Evolutionary conservation across 2,888 invertebrate species (phyloP).

Genomic region (Eupeodes latifasciatus): DNA sequence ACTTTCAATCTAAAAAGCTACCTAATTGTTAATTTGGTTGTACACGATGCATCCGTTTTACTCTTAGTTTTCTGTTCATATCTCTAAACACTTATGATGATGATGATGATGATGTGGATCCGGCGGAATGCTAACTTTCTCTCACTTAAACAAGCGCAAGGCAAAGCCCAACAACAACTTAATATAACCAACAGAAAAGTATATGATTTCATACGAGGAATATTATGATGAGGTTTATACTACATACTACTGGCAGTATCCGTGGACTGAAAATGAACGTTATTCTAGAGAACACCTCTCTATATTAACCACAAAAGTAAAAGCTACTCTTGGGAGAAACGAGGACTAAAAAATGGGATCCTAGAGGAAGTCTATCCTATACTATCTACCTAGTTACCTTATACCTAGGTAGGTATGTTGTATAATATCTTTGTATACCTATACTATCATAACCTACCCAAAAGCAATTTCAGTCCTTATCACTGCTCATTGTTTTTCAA

Average conservation of each 20-base stretch:
- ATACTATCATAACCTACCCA: conserved; percentile 14
- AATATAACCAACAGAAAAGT: background rate
- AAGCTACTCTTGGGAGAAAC: conserved; percentile 10
- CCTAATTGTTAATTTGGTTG: background rate
- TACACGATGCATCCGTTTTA: background rate
- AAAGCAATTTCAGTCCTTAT: conserved; percentile 74
- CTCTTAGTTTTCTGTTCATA: background rate
- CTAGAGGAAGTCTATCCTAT: conserved; percentile 3
- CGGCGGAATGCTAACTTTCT: background rate
- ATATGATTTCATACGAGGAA: conserved; percentile 10
- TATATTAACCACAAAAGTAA: conserved; percentile 24
- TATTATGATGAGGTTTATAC: background rate
- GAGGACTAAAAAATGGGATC: background rate
- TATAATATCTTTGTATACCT: background rate
- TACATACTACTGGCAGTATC: background rate
- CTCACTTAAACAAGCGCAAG: conserved; percentile 1
- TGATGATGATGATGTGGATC: background rate
- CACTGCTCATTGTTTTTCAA: conserved; percentile 76
- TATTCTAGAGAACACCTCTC: background rate
- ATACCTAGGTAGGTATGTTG: background rate
- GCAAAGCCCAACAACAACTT: background rate
- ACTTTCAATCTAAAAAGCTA: background rate
- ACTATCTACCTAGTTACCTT: background rate
- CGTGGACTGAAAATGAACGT: background rate
- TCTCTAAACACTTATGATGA: background rate